These are phyloP conservation scores for Rhopalosiphum nymphaeae DNA, from an alignment of 2,888 invertebrate genomes.

Conservation along the genomic window DNA sequence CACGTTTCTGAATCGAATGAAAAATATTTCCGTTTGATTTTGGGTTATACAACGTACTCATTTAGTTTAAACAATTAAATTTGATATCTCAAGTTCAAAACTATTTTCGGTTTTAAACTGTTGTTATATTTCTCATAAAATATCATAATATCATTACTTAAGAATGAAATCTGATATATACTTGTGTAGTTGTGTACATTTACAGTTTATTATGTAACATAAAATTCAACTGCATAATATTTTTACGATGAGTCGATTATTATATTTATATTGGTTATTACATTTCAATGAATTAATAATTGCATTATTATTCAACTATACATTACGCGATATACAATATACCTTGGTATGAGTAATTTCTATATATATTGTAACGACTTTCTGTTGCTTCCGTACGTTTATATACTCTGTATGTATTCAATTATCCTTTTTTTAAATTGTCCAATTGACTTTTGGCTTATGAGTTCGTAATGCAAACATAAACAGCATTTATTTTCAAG, in stretches of 20 bases:
- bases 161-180: neutral
- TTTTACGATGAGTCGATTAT: neutral
- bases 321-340: neutral
- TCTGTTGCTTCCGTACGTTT: neutral
- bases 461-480: neutral
- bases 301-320: neutral
- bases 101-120: neutral
- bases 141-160: neutral
- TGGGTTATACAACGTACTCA: neutral
- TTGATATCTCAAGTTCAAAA: neutral
- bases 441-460: neutral
- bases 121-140: neutral
- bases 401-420: neutral
- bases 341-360: neutral
- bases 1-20: neutral
- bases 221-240: neutral
- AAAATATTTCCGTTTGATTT: neutral
- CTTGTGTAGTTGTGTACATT: neutral
- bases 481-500: neutral
- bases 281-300: neutral
- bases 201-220: no score
- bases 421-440: neutral
- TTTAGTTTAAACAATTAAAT: neutral
- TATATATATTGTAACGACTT: neutral
- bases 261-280: neutral